Evolutionary conservation across 2,888 invertebrate genomes (phyloP), one percentile per base, ranked within the genome.

Genomic region (Steinernema hermaphroditum): DNA sequence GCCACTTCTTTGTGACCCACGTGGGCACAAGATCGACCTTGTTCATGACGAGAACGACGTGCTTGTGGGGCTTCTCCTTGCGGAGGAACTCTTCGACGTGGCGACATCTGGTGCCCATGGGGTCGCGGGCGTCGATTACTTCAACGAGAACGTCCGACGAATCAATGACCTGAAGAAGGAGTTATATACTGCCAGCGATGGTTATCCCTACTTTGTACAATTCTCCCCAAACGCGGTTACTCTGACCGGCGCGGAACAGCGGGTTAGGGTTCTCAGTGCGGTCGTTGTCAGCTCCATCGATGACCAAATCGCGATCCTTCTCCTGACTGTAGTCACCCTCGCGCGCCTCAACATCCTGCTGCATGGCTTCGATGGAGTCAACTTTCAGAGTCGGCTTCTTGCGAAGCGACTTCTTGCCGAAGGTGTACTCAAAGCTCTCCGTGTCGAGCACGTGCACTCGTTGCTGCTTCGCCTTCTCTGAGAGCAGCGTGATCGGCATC

Each of bases 1-100:
- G 94, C 98, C 98, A 99, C 77, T 94, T 91, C 88, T 97, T 95
- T 49, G 97, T 96, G 0, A 95, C 94, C 96, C 97, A 97, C 29
- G 93, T 94, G 0, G 97, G 98, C 1, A 98, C 94, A 76, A 98
- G 85, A 80, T 91, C 90, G 75, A 90, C 90, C 90, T 99, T 99
- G 88, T 99, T 99, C 73, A 99, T 88, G 72, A 99, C 92, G 86
- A 98, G 95, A 83, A 99, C 92, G 8, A 99, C 89, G 88, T 99
- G 97, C 87, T 99, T 99, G 88, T 96, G 94, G 0, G 93, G 92
- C 86, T 97, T 97, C 87, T 99, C 97, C 72, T 92, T 94, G 84
- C 92, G 92, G 69, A 79, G 68, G 88, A 93, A 97, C 80, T 93
- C 93, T 87, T 96, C 92, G 72, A 99, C 92, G 86, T 93, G 93